A percentile compares a stretch with the other conserved stretches of the same genome.
Evolutionary conservation across 2,888 invertebrate genomes (phyloP).

Genomic region (Xanthostigma xanthostigma): DNA sequence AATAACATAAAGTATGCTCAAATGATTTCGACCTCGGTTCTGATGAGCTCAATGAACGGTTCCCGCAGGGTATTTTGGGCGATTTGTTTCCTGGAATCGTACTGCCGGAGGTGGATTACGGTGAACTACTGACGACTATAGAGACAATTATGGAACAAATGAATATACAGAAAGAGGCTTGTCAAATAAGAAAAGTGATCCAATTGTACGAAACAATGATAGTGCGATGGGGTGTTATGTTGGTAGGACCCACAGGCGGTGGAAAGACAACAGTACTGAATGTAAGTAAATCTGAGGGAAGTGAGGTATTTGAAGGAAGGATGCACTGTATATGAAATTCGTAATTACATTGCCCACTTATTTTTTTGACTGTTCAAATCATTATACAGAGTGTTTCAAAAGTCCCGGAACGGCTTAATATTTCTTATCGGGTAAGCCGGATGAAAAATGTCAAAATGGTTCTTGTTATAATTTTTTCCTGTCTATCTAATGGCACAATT

Average conservation of each 20-base stretch:
- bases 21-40: no score
- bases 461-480: no score
- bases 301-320: no score
- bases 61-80: constrained; percentile 58
- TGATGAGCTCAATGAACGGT: constrained; percentile 1
- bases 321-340: no score
- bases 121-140: constrained; percentile 52
- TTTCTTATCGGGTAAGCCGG: no score
- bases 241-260: constrained; percentile 80
- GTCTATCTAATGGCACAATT: no score
- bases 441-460: no score
- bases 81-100: constrained; percentile 77
- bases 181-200: constrained; percentile 60
- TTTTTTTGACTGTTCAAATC: no score
- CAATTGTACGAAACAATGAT: constrained; percentile 84
- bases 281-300: constrained; percentile 28
- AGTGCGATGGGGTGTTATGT: constrained; percentile 84
- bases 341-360: no score
- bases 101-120: constrained; percentile 67
- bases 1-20: no score
- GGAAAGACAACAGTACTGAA: constrained; percentile 67
- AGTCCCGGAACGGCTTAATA: no score
- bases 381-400: no score
- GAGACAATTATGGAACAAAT: constrained; percentile 34
- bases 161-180: constrained; percentile 48